Evolutionary conservation across 1,140 invertebrate genomes (phyloP), one percentile per base, ranked within the genome.

Genomic region (Platyscapa corneri): DNA sequence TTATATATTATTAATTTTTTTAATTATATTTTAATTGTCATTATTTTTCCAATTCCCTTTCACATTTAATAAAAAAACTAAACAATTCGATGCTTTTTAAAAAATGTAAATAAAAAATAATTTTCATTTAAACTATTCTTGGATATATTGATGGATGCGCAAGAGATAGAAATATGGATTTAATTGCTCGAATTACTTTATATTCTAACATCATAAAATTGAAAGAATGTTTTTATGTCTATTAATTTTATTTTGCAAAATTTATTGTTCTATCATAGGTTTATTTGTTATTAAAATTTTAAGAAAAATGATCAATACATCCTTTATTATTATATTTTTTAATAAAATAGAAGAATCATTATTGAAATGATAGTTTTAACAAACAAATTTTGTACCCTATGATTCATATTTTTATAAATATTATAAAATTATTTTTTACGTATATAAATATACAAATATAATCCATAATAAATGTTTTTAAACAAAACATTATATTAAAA

Each of bases 81-180:
- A 3, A 34, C 64, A 67, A 67, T n/a, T n/a, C 32, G 70, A 53
- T 37, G 39, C 42, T 70, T 42, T 70, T 49, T n/a, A n/a, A 49
- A 49, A 32, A 30, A 81, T 32, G 27, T 34, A 70, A 70, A 67
- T 64, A 81, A 46, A 67, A 64, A 70, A 81, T 32, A 67, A 20
- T 81, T 81, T 67, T 7, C 64, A 32, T 70, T 56, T 70, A 53
- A 14, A 70, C 27, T 67, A 70, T 39, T 23, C 32, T 81, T 64
- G 37, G n/a, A 12, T 77, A 8, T 34, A 77, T 77, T 53, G 75
- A 77, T 49, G 49, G 30, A 56, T 10, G 16, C 30, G 75, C 20
- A 39, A n/a, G 7, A 60, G 56, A 60, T 3, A 27, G 27, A 14
- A 27, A 60, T 27, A 74, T 42, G 10, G 7, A 37, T 74, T 74